phyloP scores from a whole-genome alignment of 1,140 invertebrate genomes.

The Reticulitermes speratus region DNA sequence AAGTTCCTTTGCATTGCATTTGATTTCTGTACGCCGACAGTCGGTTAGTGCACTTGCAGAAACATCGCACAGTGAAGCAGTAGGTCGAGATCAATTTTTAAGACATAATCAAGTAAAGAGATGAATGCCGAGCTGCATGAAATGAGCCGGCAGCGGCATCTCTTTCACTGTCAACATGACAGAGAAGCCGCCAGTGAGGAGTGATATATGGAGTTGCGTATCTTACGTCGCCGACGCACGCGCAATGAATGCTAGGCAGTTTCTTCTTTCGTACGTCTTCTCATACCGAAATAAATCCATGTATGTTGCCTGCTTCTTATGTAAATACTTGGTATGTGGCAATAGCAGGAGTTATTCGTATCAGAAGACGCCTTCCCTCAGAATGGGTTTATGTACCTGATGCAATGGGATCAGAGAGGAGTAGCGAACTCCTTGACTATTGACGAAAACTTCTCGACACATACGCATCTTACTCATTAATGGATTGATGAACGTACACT shows the following conservation, averaged over 20 bases:
- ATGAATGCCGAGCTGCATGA: not conserved
- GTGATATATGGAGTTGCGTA: constrained; percentile 2
- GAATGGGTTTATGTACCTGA: not conserved
- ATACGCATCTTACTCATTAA: too few species aligned
- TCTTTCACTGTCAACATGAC: not conserved
- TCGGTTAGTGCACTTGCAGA: not conserved
- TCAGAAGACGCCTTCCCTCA: not conserved
- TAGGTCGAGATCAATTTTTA: not conserved
- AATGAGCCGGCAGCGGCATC: not conserved
- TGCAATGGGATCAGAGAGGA: not conserved
- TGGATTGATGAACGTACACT: too few species aligned
- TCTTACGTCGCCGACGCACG: not conserved
- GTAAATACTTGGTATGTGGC: too few species aligned
- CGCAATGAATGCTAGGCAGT: not conserved
- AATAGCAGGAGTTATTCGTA: too few species aligned
- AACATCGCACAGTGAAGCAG: not conserved
- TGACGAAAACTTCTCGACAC: not conserved
- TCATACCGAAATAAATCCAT: too few species aligned
- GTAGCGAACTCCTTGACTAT: not conserved
- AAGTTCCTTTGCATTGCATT: not conserved
- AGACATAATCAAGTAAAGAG: not conserved
- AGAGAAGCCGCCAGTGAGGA: not conserved
- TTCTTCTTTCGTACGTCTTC: too few species aligned
- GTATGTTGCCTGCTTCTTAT: too few species aligned
- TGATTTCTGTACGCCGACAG: not conserved